phyloP scores from a whole-genome alignment of 1,140 invertebrate species.

The Harlomillsia oculata region DNA sequence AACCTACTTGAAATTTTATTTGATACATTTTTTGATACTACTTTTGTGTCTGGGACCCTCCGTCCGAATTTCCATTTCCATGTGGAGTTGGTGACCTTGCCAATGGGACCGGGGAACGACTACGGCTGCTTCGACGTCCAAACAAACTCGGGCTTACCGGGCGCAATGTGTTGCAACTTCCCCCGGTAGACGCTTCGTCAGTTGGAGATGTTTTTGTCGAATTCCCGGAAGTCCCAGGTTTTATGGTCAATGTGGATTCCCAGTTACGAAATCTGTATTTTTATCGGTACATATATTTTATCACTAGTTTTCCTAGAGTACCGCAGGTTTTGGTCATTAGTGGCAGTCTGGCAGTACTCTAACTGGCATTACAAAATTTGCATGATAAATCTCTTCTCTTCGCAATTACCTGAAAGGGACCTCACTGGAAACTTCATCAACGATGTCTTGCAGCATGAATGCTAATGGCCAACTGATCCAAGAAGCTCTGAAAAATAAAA shows the following conservation, averaged over 20 bases:
- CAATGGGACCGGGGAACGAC: constrained; percentile 13
- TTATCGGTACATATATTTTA: not conserved
- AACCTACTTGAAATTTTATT: not conserved
- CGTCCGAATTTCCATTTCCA: not conserved
- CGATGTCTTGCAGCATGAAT: constrained; percentile 68
- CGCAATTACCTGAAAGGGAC: constrained; percentile 70
- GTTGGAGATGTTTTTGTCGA: constrained; percentile 28
- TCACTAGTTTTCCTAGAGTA: not conserved
- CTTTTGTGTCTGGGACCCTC: not conserved
- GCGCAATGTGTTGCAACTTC: constrained; percentile 1
- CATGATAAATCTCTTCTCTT: no score
- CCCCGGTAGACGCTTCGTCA: constrained; percentile 1
- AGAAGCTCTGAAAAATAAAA: constrained; percentile 47
- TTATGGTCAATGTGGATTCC: constrained; percentile 34
- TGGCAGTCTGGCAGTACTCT: no score
- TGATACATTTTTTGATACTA: constrained; percentile 2
- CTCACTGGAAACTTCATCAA: constrained; percentile 58
- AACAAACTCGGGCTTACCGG: constrained; percentile 23
- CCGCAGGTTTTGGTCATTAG: no score
- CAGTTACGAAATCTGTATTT: constrained; percentile 33
- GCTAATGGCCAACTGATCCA: constrained; percentile 86
- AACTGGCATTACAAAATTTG: no score
- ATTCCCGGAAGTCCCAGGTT: constrained; percentile 14
- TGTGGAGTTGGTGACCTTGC: constrained; percentile 14
- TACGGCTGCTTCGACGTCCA: constrained; percentile 15